These are phyloP conservation scores for Dipus sagitta DNA, from an alignment of 2,797 vertebrate species.

Conservation along the genomic window DNA sequence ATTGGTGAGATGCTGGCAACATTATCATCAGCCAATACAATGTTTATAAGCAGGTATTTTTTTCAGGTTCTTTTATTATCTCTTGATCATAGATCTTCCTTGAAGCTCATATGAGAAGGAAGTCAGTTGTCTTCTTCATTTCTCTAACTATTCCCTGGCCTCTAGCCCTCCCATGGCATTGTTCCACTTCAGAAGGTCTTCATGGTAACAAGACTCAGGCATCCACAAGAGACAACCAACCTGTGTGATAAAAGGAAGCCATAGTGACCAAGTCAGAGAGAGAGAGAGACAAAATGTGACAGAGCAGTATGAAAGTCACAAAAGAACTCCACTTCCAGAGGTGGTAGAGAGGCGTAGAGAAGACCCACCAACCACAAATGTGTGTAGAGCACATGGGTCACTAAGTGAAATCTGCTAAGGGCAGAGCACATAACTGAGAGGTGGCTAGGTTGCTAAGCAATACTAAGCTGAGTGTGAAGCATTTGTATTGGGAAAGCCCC, in stretches of 20 bases:
- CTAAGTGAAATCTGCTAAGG: constrained; percentile 87
- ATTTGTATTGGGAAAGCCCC: constrained; percentile 92
- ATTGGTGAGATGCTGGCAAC: constrained; percentile 92
- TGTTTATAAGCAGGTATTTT: constrained; percentile 89
- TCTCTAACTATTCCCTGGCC: not conserved
- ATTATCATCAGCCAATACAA: constrained; percentile 91
- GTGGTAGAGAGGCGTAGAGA: constrained; percentile 92
- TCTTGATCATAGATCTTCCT: constrained; percentile 43
- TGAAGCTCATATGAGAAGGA: constrained; percentile 83
- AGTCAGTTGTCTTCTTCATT: not conserved
- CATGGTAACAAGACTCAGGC: not conserved
- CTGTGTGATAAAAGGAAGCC: constrained; percentile 69
- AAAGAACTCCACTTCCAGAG: constrained; percentile 93
- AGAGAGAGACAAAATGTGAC: constrained; percentile 90
- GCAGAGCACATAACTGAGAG: too few species aligned
- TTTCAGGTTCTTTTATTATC: constrained; percentile 72
- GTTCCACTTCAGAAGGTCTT: rapidly evolving
- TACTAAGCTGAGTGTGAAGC: constrained; percentile 92
- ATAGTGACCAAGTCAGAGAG: constrained; percentile 87
- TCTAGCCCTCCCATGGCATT: not conserved
- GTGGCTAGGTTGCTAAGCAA: not conserved
- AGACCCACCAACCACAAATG: constrained; percentile 85
- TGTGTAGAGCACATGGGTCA: constrained; percentile 86
- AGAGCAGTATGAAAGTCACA: constrained; percentile 95
- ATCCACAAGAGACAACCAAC: constrained; percentile 30